Evolutionary conservation across 2,888 invertebrate genomes (phyloP), one percentile per base, ranked within the genome.

Genomic region (Cantharis nigra): DNA sequence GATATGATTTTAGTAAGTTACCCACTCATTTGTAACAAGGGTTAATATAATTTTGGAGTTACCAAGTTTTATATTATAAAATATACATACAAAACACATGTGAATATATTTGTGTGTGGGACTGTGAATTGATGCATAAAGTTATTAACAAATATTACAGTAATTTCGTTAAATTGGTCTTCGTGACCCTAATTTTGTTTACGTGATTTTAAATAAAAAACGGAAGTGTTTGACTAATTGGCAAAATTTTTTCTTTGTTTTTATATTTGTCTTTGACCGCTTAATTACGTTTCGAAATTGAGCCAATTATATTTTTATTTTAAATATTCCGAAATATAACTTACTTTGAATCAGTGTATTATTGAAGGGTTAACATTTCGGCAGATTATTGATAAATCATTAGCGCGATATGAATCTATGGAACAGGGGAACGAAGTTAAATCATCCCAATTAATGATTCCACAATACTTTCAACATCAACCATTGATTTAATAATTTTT

Each of bases 111-210:
- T 75, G 28, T 77, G 76, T 78, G 78, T 78, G 78, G 78, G 78
- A 78, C 69, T 73, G 78, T 75, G 75, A 78, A 76, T 75, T 78
- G 78, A 78, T 78, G 78, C 78, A 74, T 76, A 74, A 78, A 78
- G 62, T 73, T 76, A 76, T 76, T 78, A 76, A 78, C 74, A 78
- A 76, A 71, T 76, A 78, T 78, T 76, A 76, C 78, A 75, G 71
- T 78, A 75, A 78, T 78, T 78, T 76, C 26, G 33, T 33, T 33
- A 70, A 70, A 70, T 70, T 71, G 62, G 62, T 30, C 62, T 62
- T 62, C 14, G 62, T 62, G 62, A 71, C 71, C 71, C 71, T 62
- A 49, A 62, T 71, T 71, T 71, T 49, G 71, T 30, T 71, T 71
- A 33, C 71, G 78, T 78, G 78, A 78, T 78, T 75, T 72, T 67